Evolutionary conservation across 2,888 invertebrate genomes (phyloP).

Genomic region (Tromatobia lineatoria): DNA sequence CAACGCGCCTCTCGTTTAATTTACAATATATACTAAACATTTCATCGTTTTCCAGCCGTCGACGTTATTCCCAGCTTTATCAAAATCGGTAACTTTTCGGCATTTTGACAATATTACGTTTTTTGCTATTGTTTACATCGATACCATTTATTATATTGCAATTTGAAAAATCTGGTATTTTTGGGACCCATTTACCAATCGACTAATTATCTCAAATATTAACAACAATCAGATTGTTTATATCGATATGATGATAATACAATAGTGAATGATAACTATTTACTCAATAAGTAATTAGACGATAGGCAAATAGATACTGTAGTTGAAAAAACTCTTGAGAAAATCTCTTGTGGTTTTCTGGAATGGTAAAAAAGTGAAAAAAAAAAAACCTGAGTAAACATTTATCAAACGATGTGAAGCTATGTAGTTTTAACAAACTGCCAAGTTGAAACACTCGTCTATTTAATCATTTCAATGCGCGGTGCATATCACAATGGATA

Average conservation of each 20-base stretch:
- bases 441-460: neutral
- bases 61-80: neutral
- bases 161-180: neutral
- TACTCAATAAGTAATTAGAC: neutral
- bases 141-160: conserved; percentile 18
- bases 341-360: too few species aligned
- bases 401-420: neutral
- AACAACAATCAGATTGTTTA: neutral
- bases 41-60: conserved; percentile 5
- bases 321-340: too few species aligned
- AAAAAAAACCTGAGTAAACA: neutral
- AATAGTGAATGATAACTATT: neutral
- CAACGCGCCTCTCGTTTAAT: conserved; percentile 23
- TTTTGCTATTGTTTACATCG: conserved; percentile 14
- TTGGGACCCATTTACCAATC: neutral
- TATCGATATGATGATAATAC: neutral
- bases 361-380: neutral
- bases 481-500: neutral
- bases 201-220: neutral
- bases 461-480: neutral
- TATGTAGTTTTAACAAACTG: neutral
- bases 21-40: conserved; percentile 28
- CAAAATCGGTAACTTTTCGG: neutral
- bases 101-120: conserved; percentile 1
- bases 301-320: neutral